A percentile compares a stretch with the other conserved stretches of the same genome.
Evolutionary conservation across 2,113 vertebrate genomes (phyloP).

Genomic region (Panthera tigris): DNA sequence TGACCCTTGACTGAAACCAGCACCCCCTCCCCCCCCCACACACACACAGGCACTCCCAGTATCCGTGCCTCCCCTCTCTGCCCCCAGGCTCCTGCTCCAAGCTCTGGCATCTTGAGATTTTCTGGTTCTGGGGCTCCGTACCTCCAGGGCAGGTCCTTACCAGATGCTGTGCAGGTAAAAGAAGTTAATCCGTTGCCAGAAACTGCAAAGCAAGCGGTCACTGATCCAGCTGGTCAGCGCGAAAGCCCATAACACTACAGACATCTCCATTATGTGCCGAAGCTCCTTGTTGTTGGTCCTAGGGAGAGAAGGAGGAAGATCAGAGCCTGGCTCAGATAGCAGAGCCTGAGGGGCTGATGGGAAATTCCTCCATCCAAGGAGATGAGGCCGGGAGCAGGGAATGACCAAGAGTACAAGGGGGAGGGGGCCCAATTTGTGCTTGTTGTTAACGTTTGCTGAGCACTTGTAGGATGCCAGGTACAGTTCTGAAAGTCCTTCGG

Average conservation of each 20-base stretch:
- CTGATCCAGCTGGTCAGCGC: conserved; percentile 95
- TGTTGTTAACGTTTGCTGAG: background rate
- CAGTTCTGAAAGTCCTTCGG: background rate
- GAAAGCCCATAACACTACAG: conserved; percentile 88
- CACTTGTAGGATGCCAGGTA: background rate
- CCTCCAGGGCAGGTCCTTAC: conserved; percentile 80
- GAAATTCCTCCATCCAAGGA: background rate
- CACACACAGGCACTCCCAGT: background rate
- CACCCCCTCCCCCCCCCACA: background rate
- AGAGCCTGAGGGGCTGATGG: background rate
- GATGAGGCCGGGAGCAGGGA: background rate
- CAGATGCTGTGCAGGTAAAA: conserved; percentile 96
- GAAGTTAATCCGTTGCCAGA: conserved; percentile 93
- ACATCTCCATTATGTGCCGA: conserved; percentile 81
- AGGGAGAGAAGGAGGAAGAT: background rate
- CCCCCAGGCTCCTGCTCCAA: background rate
- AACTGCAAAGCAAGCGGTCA: conserved; percentile 91
- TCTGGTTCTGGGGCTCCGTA: background rate
- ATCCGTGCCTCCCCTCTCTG: background rate
- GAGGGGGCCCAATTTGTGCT: background rate
- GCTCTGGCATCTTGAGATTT: background rate
- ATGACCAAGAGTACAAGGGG: fast-evolving
- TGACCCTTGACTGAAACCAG: background rate
- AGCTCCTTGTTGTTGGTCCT: conserved; percentile 89
- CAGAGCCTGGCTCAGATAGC: background rate